Evolutionary conservation across 2,113 vertebrate genomes (phyloP).

Genomic region (Calypte anna): DNA sequence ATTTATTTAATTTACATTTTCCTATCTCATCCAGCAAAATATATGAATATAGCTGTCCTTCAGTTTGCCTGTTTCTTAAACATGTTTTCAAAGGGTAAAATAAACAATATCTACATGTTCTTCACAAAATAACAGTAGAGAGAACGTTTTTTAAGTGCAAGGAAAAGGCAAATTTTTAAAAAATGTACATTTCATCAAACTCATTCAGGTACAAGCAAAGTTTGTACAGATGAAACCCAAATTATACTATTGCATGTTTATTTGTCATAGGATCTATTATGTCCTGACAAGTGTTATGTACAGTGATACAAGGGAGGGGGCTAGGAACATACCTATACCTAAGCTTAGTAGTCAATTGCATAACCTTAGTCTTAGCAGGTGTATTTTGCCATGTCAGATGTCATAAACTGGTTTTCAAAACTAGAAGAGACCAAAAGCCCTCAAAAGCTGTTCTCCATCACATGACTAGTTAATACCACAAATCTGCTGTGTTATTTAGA

Average conservation of each 20-base stretch:
- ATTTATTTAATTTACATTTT: background rate
- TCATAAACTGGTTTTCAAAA: background rate
- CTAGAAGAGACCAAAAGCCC: background rate
- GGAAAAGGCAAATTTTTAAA: background rate
- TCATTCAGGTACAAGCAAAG: background rate
- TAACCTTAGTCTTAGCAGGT: background rate
- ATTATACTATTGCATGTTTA: background rate
- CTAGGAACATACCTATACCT: background rate
- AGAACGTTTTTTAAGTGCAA: background rate
- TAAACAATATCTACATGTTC: background rate
- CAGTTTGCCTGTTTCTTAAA: background rate
- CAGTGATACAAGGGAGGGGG: background rate
- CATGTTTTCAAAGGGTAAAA: background rate
- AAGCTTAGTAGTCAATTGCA: background rate
- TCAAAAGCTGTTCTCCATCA: background rate
- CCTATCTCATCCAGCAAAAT: background rate
- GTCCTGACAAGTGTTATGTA: background rate
- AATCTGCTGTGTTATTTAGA: background rate
- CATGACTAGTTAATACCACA: background rate
- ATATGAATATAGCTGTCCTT: background rate
- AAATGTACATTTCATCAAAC: background rate
- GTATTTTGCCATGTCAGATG: background rate
- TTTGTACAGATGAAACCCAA: background rate
- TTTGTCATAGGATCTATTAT: background rate
- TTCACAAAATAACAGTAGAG: background rate